phyloP scores from a whole-genome alignment of 2,113 vertebrate species.

The Gambusia affinis region DNA sequence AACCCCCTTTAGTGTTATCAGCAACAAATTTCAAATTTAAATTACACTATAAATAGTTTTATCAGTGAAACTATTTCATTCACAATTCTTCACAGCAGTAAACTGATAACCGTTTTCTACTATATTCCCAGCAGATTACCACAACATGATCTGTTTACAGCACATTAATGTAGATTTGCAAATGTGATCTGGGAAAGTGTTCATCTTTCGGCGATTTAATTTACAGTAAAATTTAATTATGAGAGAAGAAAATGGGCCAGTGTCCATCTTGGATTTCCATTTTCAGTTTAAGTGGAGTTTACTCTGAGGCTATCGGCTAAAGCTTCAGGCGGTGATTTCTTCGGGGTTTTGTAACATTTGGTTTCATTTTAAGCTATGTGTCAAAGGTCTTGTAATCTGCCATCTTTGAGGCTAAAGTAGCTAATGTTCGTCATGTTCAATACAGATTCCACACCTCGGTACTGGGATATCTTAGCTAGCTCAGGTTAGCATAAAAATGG shows the following conservation, averaged over 20 bases:
- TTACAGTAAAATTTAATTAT: neutral
- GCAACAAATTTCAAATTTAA: no score
- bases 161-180: neutral
- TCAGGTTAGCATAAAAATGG: neutral
- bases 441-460: neutral
- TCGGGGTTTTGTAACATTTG: no score
- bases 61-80: no score
- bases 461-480: neutral
- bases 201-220: neutral
- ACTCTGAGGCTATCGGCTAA: neutral
- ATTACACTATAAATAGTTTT: no score
- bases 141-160: neutral
- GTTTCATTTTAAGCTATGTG: no score
- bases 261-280: neutral
- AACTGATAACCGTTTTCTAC: neutral
- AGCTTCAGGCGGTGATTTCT: neutral
- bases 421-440: neutral
- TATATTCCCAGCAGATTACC: neutral
- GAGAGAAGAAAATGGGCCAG: neutral
- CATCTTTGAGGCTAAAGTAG: neutral
- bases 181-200: neutral
- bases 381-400: neutral
- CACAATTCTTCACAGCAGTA: no score
- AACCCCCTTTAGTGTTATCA: no score
- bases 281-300: neutral